These are phyloP conservation scores for Chrysomela aeneicollis DNA, from an alignment of 2,888 invertebrate genomes.

Conservation along the genomic window DNA sequence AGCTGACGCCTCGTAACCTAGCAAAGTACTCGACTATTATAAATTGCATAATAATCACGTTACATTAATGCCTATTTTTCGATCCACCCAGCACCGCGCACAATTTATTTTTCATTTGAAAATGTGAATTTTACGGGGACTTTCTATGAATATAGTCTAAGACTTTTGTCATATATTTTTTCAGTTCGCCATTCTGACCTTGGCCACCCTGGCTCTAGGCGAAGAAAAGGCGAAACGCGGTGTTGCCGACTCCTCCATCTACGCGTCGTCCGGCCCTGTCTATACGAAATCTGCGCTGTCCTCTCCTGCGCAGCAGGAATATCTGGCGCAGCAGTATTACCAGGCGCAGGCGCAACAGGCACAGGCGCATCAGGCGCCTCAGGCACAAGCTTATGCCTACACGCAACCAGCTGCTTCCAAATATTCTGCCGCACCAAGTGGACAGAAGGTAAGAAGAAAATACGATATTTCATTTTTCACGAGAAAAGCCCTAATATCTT, in stretches of 20 bases:
- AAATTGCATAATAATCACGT: no score
- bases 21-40: no score
- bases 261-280: slow-evolving; percentile 14
- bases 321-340: slow-evolving; percentile 42
- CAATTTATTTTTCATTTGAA: background rate
- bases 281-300: slow-evolving; percentile 29
- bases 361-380: slow-evolving; percentile 27
- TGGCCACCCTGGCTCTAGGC: slow-evolving; percentile 37
- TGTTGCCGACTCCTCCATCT: slow-evolving; percentile 16
- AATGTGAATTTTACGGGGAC: background rate
- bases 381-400: slow-evolving; percentile 37
- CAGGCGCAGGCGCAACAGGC: slow-evolving; percentile 34
- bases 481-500: no score
- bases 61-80: no score
- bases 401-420: slow-evolving; percentile 22
- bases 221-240: slow-evolving; percentile 41
- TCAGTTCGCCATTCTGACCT: slow-evolving; percentile 40
- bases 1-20: no score
- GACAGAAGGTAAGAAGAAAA: slow-evolving; percentile 7
- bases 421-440: slow-evolving; percentile 20
- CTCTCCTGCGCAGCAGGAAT: slow-evolving; percentile 33
- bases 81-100: no score
- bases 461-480: no score
- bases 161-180: slow-evolving; percentile 18
- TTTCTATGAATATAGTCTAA: background rate